phyloP scores from a whole-genome alignment of 2,888 invertebrate species.

The Lasiommata megera region DNA sequence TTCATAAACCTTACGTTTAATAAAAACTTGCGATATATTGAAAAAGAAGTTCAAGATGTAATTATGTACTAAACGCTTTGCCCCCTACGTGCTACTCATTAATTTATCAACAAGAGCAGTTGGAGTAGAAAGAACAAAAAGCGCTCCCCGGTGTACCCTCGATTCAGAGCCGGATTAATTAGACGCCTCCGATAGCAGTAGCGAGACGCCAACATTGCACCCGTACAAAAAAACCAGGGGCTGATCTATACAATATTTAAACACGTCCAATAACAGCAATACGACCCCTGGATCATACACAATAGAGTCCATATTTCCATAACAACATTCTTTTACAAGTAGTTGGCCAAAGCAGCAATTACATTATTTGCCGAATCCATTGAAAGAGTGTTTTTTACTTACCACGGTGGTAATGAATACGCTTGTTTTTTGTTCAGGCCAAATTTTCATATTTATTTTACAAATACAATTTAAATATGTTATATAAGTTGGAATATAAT shows the following conservation, averaged over 20 bases:
- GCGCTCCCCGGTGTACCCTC: conserved; percentile 21
- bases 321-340: not conserved
- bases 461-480: too few species aligned
- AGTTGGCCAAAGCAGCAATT: conserved; percentile 18
- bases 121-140: conserved; percentile 29
- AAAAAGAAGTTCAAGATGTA: too few species aligned
- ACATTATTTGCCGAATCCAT: conserved; percentile 29
- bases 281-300: not conserved
- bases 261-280: not conserved
- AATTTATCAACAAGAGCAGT: conserved; percentile 31
- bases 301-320: conserved; percentile 6
- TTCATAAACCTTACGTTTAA: too few species aligned
- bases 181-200: conserved; percentile 58
- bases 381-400: conserved; percentile 25
- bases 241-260: conserved; percentile 14
- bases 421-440: conserved; percentile 9
- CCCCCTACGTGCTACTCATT: conserved; percentile 27
- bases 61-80: conserved; percentile 4
- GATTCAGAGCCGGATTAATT: conserved; percentile 56
- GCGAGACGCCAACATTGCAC: conserved; percentile 38
- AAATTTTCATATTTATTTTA: conserved; percentile 9
- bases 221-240: conserved; percentile 38
- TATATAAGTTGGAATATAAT: not conserved
- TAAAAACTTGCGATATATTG: too few species aligned
- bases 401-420: conserved; percentile 21